Base-by-base conservation (phyloP, 1,140 invertebrate species). In the Oryzaephilus surinamensis region DNA sequence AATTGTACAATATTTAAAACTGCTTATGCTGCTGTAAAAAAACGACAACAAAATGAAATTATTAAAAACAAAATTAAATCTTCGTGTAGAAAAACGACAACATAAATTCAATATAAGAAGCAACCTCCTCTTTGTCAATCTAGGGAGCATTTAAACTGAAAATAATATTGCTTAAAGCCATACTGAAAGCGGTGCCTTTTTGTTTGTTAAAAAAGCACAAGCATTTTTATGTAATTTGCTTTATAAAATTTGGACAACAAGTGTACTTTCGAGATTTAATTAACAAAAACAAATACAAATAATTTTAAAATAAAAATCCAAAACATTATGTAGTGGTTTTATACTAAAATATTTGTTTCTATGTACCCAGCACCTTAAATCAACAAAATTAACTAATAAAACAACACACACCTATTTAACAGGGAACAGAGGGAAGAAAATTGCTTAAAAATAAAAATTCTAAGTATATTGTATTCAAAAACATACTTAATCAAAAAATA, bases 281-380 rank as follows among this genome's bases (percentile, higher is more conserved):
- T 10, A 24, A 24, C 8, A 24, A 20, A 38, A 38, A 27, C 36
- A 38, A 19, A 29, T 36, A 26, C 12, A 27, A 27, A 10, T 36
- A 6, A 36, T 27, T 26, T 26, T 36, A 26, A 36, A 36, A 26
- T 36, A 36, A 36, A n/a, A n/a, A n/a, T n/a, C n/a, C n/a, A n/a
- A n/a, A n/a, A n/a, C n/a, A n/a, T n/a, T n/a, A n/a, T n/a, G n/a
- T n/a, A n/a, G n/a, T n/a, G n/a, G n/a, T n/a, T n/a, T n/a, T n/a
- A n/a, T n/a, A n/a, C n/a, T 38, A 35, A 43, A 26, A 24, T 40
- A 40, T 30, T 30, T 11, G 32, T 39, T 35, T 45, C 39, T 45
- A 49, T 49, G 47, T 49, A 49, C 43, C 43, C 47, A 49, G 47
- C 47, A 49, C 47, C 43, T 34, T 33, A 46, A 41, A 35, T 29